phyloP scores from a whole-genome alignment of 2,113 vertebrate genomes.

The Pelodiscus sinensis region DNA sequence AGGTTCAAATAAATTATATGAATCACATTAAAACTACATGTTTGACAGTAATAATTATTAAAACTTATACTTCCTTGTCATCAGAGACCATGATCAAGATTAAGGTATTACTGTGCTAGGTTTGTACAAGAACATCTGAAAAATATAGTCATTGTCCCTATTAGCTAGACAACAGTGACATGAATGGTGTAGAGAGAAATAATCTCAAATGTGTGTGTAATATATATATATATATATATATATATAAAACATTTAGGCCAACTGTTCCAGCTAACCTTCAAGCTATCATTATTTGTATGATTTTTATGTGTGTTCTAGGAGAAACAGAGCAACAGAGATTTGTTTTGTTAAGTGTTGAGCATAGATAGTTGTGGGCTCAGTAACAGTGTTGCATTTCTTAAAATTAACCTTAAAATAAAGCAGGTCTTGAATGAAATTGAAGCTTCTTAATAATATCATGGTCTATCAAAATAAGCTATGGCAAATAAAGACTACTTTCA shows the following conservation, averaged over 20 bases:
- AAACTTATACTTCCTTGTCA: neutral
- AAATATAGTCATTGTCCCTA: neutral
- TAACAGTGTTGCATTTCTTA: neutral
- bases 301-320: neutral
- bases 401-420: neutral
- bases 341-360: neutral
- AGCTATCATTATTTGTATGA: neutral
- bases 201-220: neutral
- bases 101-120: neutral
- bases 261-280: too few relatives aligned
- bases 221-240: too few relatives aligned
- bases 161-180: neutral
- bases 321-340: neutral
- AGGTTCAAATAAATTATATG: neutral
- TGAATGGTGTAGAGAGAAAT: neutral
- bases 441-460: neutral
- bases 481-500: neutral
- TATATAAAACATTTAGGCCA: too few relatives aligned
- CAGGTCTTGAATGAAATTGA: neutral
- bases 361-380: neutral
- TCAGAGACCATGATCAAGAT: neutral
- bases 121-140: neutral
- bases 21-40: neutral
- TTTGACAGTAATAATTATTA: neutral
- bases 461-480: neutral